Base-by-base conservation (phyloP, 2,888 invertebrate species). In the Callimorpha dominula region DNA sequence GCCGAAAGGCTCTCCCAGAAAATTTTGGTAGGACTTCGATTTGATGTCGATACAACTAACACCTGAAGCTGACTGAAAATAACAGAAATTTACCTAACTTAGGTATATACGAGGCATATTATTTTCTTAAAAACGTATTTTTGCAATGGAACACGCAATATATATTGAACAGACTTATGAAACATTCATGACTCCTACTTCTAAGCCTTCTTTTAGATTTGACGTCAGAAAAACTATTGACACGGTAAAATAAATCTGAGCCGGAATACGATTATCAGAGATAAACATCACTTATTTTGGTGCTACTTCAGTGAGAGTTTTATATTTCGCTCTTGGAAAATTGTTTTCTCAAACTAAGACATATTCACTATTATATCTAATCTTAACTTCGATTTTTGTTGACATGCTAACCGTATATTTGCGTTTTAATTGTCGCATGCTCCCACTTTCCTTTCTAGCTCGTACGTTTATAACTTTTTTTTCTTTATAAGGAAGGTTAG, bases 121-220 rank as follows among this genome's bases (percentile, higher is more conserved):
- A n/a, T n/a, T 12, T 9, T 54, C 11, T 68, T 43, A 54, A 54
- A 80, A 74, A 73, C 73, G 60, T 74, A 72, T 79, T 72, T 70
- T 62, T 31, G 40, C 65, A 80, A 80, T 72, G 72, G 65, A 71
- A 70, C 70, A 71, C 65, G 73, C 72, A 71, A 76, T 73, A 65
- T 71, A 67, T 80, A 76, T 67, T 74, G 42, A 78, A 15, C 42
- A 68, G 68, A 40, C 68, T 71, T 72, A 79, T 80, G 79, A 82
- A 80, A 79, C 62, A 82, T 81, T 81, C 82, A 82, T 78, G 70
- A 71, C 42, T 14, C 11, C 49, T 50, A 5, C 64, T 57, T 42
- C 57, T 68, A 64, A 64, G 74, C 70, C 42, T 72, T 63, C 68
- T 72, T 71, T 72, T 62, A 70, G 68, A 74, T 78, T 68, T 31